Percentiles rank a stretch among this genome's conserved stretches.
phyloP scores from a whole-genome alignment of 1,140 invertebrate genomes.

The Macrobrachium nipponense region DNA sequence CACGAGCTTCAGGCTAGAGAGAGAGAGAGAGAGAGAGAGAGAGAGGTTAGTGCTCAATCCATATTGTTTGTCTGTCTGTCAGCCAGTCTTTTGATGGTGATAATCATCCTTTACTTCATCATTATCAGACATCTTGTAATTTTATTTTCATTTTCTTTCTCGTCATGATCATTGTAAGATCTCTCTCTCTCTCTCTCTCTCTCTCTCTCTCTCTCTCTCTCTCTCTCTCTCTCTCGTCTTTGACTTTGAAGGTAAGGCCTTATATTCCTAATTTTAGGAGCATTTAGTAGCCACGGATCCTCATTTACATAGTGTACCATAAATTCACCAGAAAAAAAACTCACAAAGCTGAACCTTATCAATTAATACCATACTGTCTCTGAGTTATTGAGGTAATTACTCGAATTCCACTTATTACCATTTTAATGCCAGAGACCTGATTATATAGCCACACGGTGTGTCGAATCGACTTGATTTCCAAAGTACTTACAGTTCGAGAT shows the following conservation, averaged over 20 bases:
- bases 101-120: too few species aligned
- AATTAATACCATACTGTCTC: constrained; percentile 51
- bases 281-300: background rate
- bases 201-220: constrained; percentile 28
- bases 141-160: too few species aligned
- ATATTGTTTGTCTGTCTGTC: too few species aligned
- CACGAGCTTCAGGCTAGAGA: too few species aligned
- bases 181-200: constrained; percentile 22
- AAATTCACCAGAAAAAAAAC: constrained; percentile 44
- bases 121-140: too few species aligned
- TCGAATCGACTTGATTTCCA: constrained; percentile 29
- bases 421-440: constrained; percentile 42
- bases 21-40: too few species aligned
- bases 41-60: too few species aligned
- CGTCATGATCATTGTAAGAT: background rate
- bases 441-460: constrained; percentile 33
- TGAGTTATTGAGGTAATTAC: constrained; percentile 50
- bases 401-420: constrained; percentile 52
- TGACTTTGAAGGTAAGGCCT: background rate
- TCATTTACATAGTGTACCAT: constrained; percentile 53
- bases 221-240: constrained; percentile 18
- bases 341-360: constrained; percentile 47
- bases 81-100: too few species aligned
- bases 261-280: background rate
- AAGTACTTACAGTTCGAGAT: constrained; percentile 13